Percentiles rank a stretch among this genome's conserved stretches.
Conservation (phyloP, 2,888 invertebrate genomes). For the Bugulina stolonifera region DNA sequence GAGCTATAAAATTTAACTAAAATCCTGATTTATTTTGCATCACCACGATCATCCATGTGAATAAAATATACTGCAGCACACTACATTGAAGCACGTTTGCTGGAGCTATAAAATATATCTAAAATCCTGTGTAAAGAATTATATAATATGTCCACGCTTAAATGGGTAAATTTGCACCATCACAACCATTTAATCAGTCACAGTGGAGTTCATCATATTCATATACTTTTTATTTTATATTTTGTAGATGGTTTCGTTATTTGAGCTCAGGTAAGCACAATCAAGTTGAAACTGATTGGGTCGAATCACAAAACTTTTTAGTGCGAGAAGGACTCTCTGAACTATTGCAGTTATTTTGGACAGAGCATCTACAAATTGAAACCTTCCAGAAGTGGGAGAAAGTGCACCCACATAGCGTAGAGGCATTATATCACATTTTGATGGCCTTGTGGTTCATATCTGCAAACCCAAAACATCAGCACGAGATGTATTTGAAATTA, state of each 20-base stretch:
- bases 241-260: constrained; percentile 20
- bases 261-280: constrained; percentile 1
- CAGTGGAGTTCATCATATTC: no score
- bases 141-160: no score
- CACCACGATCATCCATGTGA: no score
- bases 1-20: no score
- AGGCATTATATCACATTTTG: constrained; percentile 12
- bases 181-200: no score
- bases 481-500: not conserved
- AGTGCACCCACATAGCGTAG: not conserved
- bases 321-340: not conserved
- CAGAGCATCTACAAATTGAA: not conserved
- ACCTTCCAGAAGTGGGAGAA: not conserved
- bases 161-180: no score
- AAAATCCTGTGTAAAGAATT: no score
- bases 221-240: no score
- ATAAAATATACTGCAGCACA: no score
- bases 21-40: no score
- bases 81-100: no score
- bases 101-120: no score
- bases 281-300: not conserved
- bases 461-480: constrained; percentile 6
- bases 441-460: constrained; percentile 17
- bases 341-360: not conserved
- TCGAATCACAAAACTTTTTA: not conserved